phyloP scores from a whole-genome alignment of 2,113 vertebrate genomes.

The Chloropsis hardwickii region DNA sequence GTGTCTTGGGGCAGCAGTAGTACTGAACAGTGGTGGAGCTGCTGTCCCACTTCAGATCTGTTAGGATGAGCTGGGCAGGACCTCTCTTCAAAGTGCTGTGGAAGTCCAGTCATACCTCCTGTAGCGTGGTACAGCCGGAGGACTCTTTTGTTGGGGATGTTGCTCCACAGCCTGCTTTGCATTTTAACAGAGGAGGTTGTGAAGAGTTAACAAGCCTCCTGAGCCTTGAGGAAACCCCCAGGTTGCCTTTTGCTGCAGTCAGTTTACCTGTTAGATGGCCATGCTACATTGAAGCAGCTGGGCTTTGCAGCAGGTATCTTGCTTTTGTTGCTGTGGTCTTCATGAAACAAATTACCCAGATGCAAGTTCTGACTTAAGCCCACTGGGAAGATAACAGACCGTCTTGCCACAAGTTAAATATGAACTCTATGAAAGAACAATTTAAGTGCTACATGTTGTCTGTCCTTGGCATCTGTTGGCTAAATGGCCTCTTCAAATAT shows the following conservation, averaged over 20 bases:
- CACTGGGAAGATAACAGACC: neutral
- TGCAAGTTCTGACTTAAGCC: neutral
- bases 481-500: slow-evolving; percentile 10
- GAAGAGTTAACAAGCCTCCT: neutral
- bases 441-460: neutral
- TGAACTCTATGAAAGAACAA: neutral
- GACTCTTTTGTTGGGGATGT: accelerated
- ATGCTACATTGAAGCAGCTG: neutral
- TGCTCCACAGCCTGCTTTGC: neutral
- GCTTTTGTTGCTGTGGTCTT: neutral
- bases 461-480: slow-evolving; percentile 29
- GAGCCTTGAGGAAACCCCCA: neutral
- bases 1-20: neutral
- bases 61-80: neutral
- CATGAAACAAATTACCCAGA: neutral
- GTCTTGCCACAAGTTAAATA: neutral
- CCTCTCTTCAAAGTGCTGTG: neutral
- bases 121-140: neutral
- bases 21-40: neutral
- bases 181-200: neutral
- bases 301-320: neutral
- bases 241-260: neutral
- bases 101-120: accelerated
- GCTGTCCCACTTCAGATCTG: neutral
- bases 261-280: neutral